Evolutionary conservation across 2,888 invertebrate genomes (phyloP).

Genomic region (Phaonia tiefii): DNA sequence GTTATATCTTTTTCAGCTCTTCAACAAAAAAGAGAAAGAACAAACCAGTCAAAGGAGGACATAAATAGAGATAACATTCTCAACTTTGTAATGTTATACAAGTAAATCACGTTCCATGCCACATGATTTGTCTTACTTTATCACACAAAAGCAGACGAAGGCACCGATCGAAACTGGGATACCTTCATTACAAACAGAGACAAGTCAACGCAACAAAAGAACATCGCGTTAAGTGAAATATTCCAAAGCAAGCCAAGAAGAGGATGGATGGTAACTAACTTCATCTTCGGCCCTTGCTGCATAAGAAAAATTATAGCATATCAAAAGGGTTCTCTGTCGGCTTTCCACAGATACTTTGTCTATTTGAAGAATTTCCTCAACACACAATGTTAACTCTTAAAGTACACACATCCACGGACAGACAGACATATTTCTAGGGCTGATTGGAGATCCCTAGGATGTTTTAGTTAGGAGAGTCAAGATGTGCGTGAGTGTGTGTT

Average conservation of each 20-base stretch:
- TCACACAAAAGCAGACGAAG: background rate
- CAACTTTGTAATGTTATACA: conserved; percentile 20
- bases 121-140: conserved; percentile 35
- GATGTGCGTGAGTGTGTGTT: background rate
- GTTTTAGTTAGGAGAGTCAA: background rate
- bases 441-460: conserved; percentile 3
- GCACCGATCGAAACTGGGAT: background rate
- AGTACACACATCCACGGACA: conserved; percentile 25
- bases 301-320: conserved; percentile 42
- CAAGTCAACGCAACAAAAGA: too few relatives aligned
- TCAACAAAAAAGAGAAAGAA: background rate
- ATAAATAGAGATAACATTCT: conserved; percentile 23
- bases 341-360: conserved; percentile 51
- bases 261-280: background rate
- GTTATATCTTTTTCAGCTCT: conserved; percentile 17
- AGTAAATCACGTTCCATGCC: conserved; percentile 59
- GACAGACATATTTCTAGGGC: background rate
- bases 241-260: background rate
- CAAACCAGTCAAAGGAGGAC: conserved; percentile 19
- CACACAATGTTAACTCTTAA: conserved; percentile 24
- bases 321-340: conserved; percentile 61
- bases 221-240: background rate
- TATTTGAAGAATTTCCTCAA: conserved; percentile 26
- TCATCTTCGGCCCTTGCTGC: background rate
- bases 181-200: conserved; percentile 4